Percentiles rank a stretch among this genome's conserved stretches.
These are phyloP conservation scores for Cyanistes caeruleus DNA, from an alignment of 2,113 vertebrate species.

Conservation along the genomic window DNA sequence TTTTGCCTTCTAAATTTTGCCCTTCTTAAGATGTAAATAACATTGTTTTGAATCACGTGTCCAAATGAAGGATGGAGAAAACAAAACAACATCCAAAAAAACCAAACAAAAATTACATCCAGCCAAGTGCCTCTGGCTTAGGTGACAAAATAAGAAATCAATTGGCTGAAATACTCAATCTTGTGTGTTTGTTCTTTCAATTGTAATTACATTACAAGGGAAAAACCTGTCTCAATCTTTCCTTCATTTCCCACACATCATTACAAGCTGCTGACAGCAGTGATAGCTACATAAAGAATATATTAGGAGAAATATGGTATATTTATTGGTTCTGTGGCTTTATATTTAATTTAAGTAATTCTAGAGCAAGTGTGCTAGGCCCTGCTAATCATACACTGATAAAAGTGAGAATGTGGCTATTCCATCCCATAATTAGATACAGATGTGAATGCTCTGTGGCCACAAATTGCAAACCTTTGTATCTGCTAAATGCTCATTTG, in stretches of 20 bases:
- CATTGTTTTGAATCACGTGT: not conserved
- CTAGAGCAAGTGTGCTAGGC: not conserved
- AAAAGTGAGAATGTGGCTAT: not conserved
- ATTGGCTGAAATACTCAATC: not conserved
- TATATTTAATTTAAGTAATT: not conserved
- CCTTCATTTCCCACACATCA: not conserved
- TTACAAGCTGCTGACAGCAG: not conserved
- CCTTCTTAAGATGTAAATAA: not conserved
- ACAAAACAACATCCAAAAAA: not conserved
- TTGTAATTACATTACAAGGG: constrained; percentile 8
- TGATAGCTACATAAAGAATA: not conserved
- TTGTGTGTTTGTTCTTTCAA: not conserved
- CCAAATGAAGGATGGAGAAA: not conserved
- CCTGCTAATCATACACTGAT: not conserved
- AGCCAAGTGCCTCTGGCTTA: not conserved
- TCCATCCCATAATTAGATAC: not conserved
- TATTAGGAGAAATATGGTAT: not conserved
- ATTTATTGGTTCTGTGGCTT: not conserved
- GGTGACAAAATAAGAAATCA: not conserved
- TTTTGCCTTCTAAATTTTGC: not conserved
- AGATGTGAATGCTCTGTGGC: not conserved
- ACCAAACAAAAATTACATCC: not conserved
- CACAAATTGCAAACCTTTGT: not conserved
- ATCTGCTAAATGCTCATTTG: not conserved
- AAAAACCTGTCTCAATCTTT: not conserved